These are phyloP conservation scores for Alcedo quadribrachys DNA, from an alignment of 2,797 vertebrate species.

Conservation along the genomic window DNA sequence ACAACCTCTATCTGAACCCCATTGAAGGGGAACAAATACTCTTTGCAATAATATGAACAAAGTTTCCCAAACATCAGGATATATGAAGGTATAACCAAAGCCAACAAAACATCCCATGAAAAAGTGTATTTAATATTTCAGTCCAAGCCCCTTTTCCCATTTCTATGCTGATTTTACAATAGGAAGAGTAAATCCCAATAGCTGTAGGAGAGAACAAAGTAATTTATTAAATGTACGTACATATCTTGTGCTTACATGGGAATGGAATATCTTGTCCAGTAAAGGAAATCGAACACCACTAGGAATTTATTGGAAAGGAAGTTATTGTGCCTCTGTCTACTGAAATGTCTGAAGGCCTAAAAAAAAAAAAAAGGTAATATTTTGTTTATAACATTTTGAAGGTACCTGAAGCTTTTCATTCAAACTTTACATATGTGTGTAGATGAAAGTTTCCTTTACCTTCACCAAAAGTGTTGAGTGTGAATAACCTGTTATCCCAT, in stretches of 20 bases:
- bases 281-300: not conserved
- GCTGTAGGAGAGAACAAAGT: not conserved
- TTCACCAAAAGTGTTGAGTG: not conserved
- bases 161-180: constrained; percentile 1
- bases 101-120: constrained; percentile 55
- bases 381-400: not conserved
- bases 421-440: accelerated
- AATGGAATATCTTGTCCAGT: not conserved
- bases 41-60: constrained; percentile 56
- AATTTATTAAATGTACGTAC: not conserved
- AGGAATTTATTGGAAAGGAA: not conserved
- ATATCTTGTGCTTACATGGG: not conserved
- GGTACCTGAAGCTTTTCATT: not conserved
- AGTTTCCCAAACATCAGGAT: constrained; percentile 53
- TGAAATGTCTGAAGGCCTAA: not conserved
- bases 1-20: constrained; percentile 68
- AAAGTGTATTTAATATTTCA: constrained; percentile 19
- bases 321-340: not conserved
- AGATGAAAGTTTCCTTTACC: not conserved
- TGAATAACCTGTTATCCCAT: not conserved
- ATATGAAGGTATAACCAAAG: constrained; percentile 33
- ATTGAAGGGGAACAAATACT: constrained; percentile 59
- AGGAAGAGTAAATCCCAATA: not conserved
- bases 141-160: not conserved
- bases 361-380: not conserved